Conservation (phyloP, 2,113 vertebrate genomes). For the Zingel zingel region DNA sequence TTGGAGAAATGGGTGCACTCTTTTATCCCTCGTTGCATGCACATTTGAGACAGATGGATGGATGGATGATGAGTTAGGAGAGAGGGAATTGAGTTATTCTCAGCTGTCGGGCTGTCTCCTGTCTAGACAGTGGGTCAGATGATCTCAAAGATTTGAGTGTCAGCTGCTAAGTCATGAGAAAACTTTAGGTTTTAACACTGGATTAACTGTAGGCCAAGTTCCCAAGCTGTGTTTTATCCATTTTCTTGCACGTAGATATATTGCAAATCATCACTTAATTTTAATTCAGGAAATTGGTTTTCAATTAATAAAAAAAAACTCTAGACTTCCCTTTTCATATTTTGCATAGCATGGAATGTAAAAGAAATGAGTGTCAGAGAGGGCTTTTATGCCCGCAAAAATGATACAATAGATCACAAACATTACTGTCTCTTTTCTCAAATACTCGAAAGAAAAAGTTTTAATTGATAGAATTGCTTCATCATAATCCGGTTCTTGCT, state of each 20-base stretch:
- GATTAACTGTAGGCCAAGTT: slow-evolving; percentile 33
- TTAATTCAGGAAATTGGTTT: not conserved
- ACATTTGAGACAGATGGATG: slow-evolving; percentile 46
- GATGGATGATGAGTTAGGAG: slow-evolving; percentile 49
- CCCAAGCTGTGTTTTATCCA: not conserved
- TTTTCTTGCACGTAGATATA: not conserved
- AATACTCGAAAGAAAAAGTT: slow-evolving; percentile 8
- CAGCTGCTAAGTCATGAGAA: slow-evolving; percentile 47
- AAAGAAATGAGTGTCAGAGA: not conserved
- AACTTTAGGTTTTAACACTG: slow-evolving; percentile 42
- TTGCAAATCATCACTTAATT: not conserved
- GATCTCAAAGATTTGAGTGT: slow-evolving; percentile 62
- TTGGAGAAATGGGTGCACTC: slow-evolving; percentile 20
- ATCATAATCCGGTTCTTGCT: slow-evolving; percentile 27
- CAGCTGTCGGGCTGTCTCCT: slow-evolving; percentile 49
- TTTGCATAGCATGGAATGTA: not conserved
- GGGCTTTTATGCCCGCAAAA: not conserved
- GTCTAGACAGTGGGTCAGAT: slow-evolving; percentile 65
- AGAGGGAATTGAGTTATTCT: slow-evolving; percentile 54
- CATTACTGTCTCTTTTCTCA: slow-evolving; percentile 10
- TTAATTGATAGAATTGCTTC: slow-evolving; percentile 22
- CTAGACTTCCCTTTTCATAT: not conserved
- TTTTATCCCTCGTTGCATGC: slow-evolving; percentile 25
- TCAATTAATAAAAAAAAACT: not conserved
- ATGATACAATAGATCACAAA: slow-evolving; percentile 10